phyloP scores from a whole-genome alignment of 2,888 invertebrate species.

The Tyria jacobaeae region DNA sequence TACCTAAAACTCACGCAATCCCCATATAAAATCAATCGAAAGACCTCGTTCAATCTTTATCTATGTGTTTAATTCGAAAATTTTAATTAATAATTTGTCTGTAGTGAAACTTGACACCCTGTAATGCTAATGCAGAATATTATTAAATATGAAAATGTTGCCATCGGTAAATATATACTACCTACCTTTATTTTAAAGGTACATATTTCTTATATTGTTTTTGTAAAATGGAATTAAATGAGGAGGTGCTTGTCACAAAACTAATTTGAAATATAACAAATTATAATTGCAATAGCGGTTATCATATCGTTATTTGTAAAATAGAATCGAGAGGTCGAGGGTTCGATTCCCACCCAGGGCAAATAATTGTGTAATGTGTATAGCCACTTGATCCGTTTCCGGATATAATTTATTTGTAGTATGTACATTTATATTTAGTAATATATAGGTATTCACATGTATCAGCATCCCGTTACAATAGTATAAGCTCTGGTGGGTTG shows the following conservation, averaged over 20 bases:
- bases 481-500: too few relatives aligned
- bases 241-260: conserved; percentile 11
- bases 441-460: too few relatives aligned
- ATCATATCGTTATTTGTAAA: too few relatives aligned
- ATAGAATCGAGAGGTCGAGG: too few relatives aligned
- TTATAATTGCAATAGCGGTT: background rate
- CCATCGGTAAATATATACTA: conserved; percentile 34
- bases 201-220: background rate
- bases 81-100: conserved; percentile 63
- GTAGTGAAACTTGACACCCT: conserved; percentile 46
- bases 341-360: too few relatives aligned
- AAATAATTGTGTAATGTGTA: too few relatives aligned
- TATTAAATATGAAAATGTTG: conserved; percentile 40
- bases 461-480: too few relatives aligned
- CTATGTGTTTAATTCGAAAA: conserved; percentile 58
- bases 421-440: too few relatives aligned
- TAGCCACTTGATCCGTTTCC: too few relatives aligned
- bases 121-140: conserved; percentile 45
- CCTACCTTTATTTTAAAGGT: conserved; percentile 14
- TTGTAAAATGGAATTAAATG: conserved; percentile 18
- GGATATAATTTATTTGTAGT: too few relatives aligned
- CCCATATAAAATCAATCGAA: conserved; percentile 60
- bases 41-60: conserved; percentile 66
- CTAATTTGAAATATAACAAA: conserved; percentile 11
- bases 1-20: conserved; percentile 62